Evolutionary conservation across 2,888 invertebrate genomes (phyloP).

Genomic region (Pelosia muscerda): DNA sequence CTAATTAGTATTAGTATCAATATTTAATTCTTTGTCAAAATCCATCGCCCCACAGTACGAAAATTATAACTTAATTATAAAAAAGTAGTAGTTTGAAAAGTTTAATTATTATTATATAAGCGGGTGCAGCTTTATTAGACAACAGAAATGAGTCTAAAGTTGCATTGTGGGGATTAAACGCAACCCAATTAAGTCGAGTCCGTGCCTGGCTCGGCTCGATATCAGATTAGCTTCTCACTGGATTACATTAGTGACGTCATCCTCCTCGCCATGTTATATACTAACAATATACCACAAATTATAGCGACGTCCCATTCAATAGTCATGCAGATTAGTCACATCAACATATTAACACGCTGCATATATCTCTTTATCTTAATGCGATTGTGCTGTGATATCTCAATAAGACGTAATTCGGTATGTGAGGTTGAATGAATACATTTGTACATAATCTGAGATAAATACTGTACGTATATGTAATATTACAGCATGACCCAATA

Average conservation of each 20-base stretch:
- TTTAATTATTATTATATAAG: constrained; percentile 49
- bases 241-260: constrained; percentile 80
- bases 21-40: no score
- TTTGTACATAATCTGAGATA: neutral
- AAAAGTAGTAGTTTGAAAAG: constrained; percentile 38
- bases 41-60: neutral
- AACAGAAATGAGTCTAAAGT: constrained; percentile 77
- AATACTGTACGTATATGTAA: neutral
- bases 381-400: constrained; percentile 43
- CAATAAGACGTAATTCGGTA: constrained; percentile 34
- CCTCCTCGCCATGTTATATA: constrained; percentile 54
- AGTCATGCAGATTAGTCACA: constrained; percentile 73
- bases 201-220: constrained; percentile 76
- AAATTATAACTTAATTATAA: neutral
- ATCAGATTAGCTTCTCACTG: constrained; percentile 81
- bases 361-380: constrained; percentile 42
- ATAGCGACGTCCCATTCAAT: constrained; percentile 69
- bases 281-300: constrained; percentile 70
- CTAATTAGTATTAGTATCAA: neutral
- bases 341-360: constrained; percentile 57
- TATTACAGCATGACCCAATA: neutral
- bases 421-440: constrained; percentile 24
- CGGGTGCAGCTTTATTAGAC: constrained; percentile 66
- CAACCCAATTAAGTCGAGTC: constrained; percentile 82
- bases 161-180: constrained; percentile 81